Conservation (phyloP, 2,113 vertebrate species). For the Orycteropus afer region DNA sequence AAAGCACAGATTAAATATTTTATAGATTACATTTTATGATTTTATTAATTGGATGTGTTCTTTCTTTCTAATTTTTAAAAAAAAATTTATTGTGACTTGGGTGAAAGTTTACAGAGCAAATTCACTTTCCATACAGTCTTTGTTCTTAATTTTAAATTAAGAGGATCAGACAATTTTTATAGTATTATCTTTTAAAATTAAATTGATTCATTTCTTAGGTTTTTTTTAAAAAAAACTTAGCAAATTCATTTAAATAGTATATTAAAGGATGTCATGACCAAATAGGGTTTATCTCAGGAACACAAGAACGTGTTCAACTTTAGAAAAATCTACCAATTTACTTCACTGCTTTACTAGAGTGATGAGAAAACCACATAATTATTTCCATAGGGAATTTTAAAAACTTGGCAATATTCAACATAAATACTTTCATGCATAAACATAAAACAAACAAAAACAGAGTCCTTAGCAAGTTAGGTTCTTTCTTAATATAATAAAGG, state of each 20-base stretch:
- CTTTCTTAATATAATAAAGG: neutral
- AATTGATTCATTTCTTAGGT: neutral
- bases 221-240: too few species aligned
- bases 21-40: neutral
- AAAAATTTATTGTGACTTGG: too few species aligned
- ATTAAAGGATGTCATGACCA: neutral
- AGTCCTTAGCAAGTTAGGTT: neutral
- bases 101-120: too few species aligned
- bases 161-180: too few species aligned
- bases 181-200: too few species aligned
- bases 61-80: neutral
- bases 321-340: constrained; percentile 23
- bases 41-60: neutral
- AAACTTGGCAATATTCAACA: constrained; percentile 54
- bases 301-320: constrained; percentile 20
- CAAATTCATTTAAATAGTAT: neutral
- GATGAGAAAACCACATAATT: neutral
- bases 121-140: too few species aligned
- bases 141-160: too few species aligned
- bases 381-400: constrained; percentile 21
- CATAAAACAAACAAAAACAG: neutral
- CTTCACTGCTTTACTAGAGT: neutral
- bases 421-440: neutral
- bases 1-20: constrained; percentile 18
- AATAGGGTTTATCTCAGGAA: neutral